Conservation (phyloP, 2,888 invertebrate species). For the Cerastoderma edule region DNA sequence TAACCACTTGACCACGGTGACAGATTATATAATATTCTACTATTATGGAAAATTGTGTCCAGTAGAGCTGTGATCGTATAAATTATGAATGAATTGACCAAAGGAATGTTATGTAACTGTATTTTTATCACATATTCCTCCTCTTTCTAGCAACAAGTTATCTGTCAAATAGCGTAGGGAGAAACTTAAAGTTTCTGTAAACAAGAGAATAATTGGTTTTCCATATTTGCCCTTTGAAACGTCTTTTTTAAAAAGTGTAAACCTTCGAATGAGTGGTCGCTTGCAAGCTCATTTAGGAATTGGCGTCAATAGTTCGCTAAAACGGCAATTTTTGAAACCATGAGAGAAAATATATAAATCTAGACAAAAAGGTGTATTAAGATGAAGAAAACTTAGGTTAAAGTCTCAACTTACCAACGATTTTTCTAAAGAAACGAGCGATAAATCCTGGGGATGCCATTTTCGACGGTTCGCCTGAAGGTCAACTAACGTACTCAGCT, state of each 20-base stretch:
- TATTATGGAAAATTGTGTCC: no score
- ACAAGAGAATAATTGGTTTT: no score
- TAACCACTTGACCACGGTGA: no score
- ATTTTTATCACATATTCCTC: no score
- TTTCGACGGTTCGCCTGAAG: conserved; percentile 13
- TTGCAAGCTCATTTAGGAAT: background rate
- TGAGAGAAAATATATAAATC: background rate
- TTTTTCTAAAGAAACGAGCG: background rate
- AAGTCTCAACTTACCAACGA: background rate
- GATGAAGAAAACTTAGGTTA: background rate
- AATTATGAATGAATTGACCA: no score
- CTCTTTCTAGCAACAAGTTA: no score
- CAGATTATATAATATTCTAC: no score
- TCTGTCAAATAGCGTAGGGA: no score
- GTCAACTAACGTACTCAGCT: background rate
- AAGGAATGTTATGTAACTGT: no score
- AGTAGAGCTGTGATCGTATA: no score
- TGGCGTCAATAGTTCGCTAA: background rate
- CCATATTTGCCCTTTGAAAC: background rate
- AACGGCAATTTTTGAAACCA: no score
- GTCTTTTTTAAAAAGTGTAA: background rate
- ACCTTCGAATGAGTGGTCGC: background rate
- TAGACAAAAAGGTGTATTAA: background rate
- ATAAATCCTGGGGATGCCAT: conserved; percentile 6
- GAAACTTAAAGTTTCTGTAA: no score